phyloP scores from a whole-genome alignment of 2,797 vertebrate species.

The Amazona ochrocephala region DNA sequence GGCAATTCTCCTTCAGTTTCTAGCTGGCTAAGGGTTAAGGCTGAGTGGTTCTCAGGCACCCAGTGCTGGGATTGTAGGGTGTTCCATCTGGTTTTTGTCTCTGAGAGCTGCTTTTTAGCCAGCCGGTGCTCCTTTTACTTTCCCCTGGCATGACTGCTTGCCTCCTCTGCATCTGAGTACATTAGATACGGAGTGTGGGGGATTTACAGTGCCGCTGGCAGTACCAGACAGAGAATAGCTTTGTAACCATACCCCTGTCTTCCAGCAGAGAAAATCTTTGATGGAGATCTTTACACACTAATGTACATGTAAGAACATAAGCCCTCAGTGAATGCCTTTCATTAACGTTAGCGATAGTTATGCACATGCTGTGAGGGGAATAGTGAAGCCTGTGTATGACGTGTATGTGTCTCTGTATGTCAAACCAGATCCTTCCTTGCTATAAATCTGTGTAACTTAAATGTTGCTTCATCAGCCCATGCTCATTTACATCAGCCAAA shows the following conservation, averaged over 20 bases:
- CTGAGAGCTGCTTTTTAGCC: conserved; percentile 13
- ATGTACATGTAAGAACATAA: conserved; percentile 33
- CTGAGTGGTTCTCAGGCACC: not conserved
- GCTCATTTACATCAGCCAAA: not conserved
- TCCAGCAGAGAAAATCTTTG: conserved; percentile 46
- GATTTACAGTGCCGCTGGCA: conserved; percentile 48
- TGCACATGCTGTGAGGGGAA: not conserved
- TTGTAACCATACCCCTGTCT: conserved; percentile 43
- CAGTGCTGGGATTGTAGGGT: not conserved
- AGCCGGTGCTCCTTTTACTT: not conserved
- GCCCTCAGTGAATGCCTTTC: conserved; percentile 3
- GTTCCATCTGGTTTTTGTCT: conserved; percentile 10
- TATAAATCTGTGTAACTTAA: not conserved
- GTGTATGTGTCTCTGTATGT: not conserved
- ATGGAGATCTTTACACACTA: conserved; percentile 36
- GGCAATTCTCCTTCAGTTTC: not conserved
- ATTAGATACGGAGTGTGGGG: conserved; percentile 48
- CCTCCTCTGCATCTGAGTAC: conserved; percentile 41
- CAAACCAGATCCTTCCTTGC: not conserved
- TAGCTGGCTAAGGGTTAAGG: conserved; percentile 21
- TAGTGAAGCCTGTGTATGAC: not conserved
- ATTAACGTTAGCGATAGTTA: not conserved
- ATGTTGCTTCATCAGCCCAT: not conserved
- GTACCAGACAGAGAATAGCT: conserved; percentile 45
- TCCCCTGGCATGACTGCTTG: not conserved